These are phyloP conservation scores for Melipona quadrifasciata DNA, from an alignment of 1,140 invertebrate genomes.

Conservation along the genomic window DNA sequence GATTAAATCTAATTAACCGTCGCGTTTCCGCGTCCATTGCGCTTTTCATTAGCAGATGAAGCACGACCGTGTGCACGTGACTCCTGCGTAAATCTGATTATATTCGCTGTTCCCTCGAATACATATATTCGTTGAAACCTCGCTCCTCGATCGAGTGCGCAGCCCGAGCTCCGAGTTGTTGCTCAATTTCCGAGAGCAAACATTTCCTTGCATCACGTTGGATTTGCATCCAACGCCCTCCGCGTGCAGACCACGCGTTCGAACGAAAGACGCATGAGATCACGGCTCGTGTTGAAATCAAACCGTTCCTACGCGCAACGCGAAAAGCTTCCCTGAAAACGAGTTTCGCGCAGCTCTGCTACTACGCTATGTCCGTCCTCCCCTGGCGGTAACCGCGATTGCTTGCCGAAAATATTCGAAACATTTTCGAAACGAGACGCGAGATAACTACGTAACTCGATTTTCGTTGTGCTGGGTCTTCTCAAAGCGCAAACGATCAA, in stretches of 20 bases:
- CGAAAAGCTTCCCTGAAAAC: not conserved
- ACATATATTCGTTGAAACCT: not conserved
- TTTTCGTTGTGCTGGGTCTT: too few relatives aligned
- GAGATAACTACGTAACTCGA: too few relatives aligned
- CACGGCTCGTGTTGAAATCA: not conserved
- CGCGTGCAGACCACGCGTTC: not conserved
- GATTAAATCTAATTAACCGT: slow-evolving; percentile 25
- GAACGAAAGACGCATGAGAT: not conserved
- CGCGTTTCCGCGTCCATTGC: not conserved
- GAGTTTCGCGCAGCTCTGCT: too few relatives aligned
- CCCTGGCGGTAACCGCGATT: too few relatives aligned
- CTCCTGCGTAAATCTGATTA: not conserved
- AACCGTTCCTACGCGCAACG: not conserved
- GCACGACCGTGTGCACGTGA: too few relatives aligned
- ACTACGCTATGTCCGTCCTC: too few relatives aligned
- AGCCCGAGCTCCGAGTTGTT: not conserved
- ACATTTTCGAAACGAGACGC: too few relatives aligned
- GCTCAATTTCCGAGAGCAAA: slow-evolving; percentile 4
- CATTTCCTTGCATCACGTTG: not conserved
- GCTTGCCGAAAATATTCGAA: too few relatives aligned
- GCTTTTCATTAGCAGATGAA: not conserved
- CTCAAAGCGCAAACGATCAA: not conserved
- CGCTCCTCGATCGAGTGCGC: not conserved
- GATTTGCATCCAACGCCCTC: not conserved
- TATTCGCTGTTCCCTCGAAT: not conserved